Base-by-base conservation (phyloP, 2,113 vertebrate genomes). In the Zosterops pallidus region DNA sequence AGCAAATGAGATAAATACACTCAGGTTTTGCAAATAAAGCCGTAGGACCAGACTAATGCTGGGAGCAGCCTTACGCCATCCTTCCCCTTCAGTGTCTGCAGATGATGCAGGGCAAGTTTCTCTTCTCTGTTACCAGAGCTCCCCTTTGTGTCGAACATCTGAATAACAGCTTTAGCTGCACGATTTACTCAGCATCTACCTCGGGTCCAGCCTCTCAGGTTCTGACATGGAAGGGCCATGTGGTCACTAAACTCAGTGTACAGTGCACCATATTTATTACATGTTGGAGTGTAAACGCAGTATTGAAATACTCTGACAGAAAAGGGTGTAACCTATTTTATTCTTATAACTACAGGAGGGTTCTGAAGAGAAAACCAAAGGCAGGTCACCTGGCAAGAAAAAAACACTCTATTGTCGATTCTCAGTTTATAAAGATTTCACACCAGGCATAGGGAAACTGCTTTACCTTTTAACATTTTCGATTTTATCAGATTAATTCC, bases 81-180 rank as follows among this genome's bases (percentile, higher is more conserved):
- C 72, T n/a, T 82, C 41, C n/a, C 42, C 2, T 4, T 31, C 82
- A 10, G 24, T 0, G 39, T 2, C 56, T 15, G 2, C 14, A 19
- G 8, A 26, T 10, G 28, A 41, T 1, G 7, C 3, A 11, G 0
- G 25, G 17, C 26, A 5, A 8, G 21, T 21, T 50, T 46, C 53
- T 57, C 75, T 95, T 52, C 71, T 74, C 46, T 74, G 88, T 92
- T 94, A 90, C 84, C 87, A 53, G 92, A 92, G 95, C 92, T 90
- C 95, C 93, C 37, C 77, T 65, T 85, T 6, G 81, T 86, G 92
- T 60, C 69, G 12, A 68, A 52, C 6, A 5, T 9, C 26, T 25
- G 23, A 75, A 63, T 37, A 92, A 57, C 90, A 84, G 49, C 46
- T 56, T 49, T 5, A 41, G 55, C 21, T 17, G 76, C 41, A 35